phyloP scores from a whole-genome alignment of 2,888 invertebrate genomes.

The Polymixis lichenea region DNA sequence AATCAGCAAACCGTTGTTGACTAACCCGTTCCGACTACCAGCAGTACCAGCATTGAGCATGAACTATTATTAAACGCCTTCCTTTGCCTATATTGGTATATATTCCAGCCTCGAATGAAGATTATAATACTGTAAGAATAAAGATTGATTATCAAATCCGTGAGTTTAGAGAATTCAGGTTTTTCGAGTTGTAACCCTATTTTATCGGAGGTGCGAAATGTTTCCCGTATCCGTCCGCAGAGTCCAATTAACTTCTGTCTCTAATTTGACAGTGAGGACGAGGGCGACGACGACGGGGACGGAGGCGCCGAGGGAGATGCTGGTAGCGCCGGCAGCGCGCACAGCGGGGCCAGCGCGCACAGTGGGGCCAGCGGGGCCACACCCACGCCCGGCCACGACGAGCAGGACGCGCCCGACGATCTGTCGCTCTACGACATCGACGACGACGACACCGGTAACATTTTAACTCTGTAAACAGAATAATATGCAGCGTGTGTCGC shows the following conservation, averaged over 20 bases:
- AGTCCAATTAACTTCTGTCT: neutral
- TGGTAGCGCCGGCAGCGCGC: conserved; percentile 15
- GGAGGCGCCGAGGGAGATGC: conserved; percentile 22
- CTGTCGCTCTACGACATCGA: conserved; percentile 76
- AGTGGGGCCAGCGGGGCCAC: conserved; percentile 1
- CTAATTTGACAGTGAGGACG: conserved; percentile 6
- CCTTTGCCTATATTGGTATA: too few species aligned
- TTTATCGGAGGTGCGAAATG: too few species aligned
- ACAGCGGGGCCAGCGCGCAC: conserved; percentile 11
- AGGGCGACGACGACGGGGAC: neutral
- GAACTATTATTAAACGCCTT: too few species aligned
- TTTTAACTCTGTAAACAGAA: neutral
- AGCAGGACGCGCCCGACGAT: conserved; percentile 71
- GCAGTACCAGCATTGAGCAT: too few species aligned
- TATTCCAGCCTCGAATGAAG: too few species aligned
- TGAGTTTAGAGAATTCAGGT: too few species aligned
- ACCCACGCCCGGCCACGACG: conserved; percentile 37
- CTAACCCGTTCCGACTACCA: too few species aligned
- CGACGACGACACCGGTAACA: conserved; percentile 68
- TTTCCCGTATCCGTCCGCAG: neutral
- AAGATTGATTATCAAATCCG: too few species aligned
- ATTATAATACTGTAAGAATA: too few species aligned
- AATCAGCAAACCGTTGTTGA: too few species aligned
- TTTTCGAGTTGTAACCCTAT: too few species aligned
- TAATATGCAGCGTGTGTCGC: neutral